A percentile compares a stretch with the other conserved stretches of the same genome.
These are phyloP conservation scores for Notothenia coriiceps DNA, from an alignment of 2,113 vertebrate species.

Conservation along the genomic window DNA sequence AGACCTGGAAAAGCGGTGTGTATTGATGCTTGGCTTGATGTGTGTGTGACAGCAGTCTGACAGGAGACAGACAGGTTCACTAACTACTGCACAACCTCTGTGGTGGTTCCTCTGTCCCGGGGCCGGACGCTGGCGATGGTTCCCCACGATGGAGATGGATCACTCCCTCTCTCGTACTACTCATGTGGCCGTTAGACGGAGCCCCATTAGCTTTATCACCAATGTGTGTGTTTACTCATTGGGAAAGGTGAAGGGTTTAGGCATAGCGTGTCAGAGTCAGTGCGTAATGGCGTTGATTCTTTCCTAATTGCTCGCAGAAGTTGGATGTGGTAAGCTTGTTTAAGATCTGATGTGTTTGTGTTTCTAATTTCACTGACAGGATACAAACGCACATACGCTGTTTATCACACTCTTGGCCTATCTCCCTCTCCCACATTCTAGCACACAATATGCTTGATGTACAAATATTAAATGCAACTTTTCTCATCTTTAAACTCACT, in stretches of 20 bases:
- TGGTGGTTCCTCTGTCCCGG: constrained; percentile 48
- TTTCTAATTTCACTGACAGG: constrained; percentile 72
- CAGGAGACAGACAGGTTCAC: constrained; percentile 83
- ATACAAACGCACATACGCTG: constrained; percentile 57
- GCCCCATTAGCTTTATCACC: constrained; percentile 57
- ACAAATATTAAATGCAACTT: neutral
- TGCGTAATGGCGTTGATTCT: constrained; percentile 63
- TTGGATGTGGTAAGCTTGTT: constrained; percentile 72
- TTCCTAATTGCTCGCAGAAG: constrained; percentile 75
- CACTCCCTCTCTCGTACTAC: constrained; percentile 25
- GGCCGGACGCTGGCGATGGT: constrained; percentile 35
- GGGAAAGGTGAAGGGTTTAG: constrained; percentile 53
- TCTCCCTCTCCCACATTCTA: neutral
- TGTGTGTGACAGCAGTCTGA: constrained; percentile 79
- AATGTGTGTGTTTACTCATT: constrained; percentile 58
- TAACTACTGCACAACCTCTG: constrained; percentile 68
- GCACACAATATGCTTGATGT: constrained; percentile 6
- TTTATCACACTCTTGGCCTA: constrained; percentile 31
- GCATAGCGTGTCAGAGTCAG: constrained; percentile 58
- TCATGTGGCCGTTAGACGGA: constrained; percentile 31
- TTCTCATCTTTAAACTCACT: neutral
- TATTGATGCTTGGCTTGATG: constrained; percentile 74
- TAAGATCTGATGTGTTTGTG: constrained; percentile 73
- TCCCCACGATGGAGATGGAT: constrained; percentile 43
- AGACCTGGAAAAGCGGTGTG: constrained; percentile 47